A percentile compares a stretch with the other conserved stretches of the same genome.
phyloP scores from a whole-genome alignment of 2,888 invertebrate species.

The Didymodactylos carnosus region DNA sequence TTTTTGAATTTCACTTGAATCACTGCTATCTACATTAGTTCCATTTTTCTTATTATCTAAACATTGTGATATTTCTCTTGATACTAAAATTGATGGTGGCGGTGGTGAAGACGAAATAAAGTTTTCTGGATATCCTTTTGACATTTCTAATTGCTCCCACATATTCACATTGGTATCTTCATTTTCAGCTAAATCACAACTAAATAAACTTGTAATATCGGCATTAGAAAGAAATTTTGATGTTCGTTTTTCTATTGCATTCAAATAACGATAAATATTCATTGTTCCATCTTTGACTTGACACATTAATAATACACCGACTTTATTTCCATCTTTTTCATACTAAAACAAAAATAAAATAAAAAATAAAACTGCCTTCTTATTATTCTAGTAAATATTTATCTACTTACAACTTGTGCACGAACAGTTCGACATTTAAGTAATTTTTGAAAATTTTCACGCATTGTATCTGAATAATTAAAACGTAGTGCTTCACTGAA shows the following conservation, averaged over 20 bases:
- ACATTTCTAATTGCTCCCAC: too few species aligned
- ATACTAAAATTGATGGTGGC: too few species aligned
- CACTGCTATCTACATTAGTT: too few species aligned
- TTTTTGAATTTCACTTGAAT: too few species aligned
- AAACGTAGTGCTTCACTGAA: background rate
- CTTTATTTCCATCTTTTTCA: background rate
- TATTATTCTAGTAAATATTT: background rate
- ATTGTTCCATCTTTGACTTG: background rate
- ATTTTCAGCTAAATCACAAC: too few species aligned
- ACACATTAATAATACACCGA: background rate
- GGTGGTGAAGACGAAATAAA: too few species aligned
- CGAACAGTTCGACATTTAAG: background rate
- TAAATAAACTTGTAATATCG: too few species aligned
- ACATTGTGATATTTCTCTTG: too few species aligned
- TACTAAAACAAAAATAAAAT: background rate
- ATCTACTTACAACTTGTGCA: background rate
- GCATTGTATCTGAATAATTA: background rate
- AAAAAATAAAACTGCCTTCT: background rate
- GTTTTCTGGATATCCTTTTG: too few species aligned
- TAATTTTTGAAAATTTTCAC: background rate
- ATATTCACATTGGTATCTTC: too few species aligned
- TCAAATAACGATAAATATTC: background rate
- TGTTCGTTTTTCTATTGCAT: background rate
- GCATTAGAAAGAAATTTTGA: too few species aligned
- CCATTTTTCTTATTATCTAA: too few species aligned